These are phyloP conservation scores for Hofmannophila pseudospretella DNA, from an alignment of 2,888 invertebrate species.

Conservation along the genomic window DNA sequence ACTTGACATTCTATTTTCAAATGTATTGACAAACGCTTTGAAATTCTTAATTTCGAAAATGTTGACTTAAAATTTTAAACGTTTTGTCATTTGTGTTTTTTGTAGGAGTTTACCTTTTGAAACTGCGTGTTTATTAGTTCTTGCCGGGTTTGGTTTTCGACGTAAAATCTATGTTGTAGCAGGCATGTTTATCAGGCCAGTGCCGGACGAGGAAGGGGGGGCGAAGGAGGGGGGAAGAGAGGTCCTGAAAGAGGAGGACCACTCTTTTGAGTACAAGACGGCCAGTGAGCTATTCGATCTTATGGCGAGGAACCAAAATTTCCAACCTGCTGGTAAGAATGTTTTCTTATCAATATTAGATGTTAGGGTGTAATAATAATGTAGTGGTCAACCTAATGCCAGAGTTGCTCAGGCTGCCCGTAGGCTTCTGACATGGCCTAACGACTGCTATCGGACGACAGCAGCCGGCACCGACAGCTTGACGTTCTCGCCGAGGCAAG, in stretches of 20 bases:
- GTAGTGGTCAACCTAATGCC: no score
- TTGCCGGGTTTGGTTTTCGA: conserved; percentile 22
- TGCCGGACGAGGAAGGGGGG: conserved; percentile 35
- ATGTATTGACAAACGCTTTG: conserved; percentile 27
- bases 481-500: no score
- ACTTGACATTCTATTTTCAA: conserved; percentile 34
- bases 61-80: conserved; percentile 46
- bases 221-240: conserved; percentile 16
- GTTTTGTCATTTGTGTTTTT: conserved; percentile 44
- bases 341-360: no score
- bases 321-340: conserved; percentile 29
- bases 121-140: conserved; percentile 28
- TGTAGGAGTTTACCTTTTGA: conserved; percentile 32
- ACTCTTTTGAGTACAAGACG: conserved; percentile 38
- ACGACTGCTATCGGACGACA: no score
- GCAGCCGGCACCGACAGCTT: no score
- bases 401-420: no score
- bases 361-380: no score
- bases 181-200: conserved; percentile 52
- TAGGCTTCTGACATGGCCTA: no score
- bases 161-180: conserved; percentile 42
- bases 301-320: conserved; percentile 42
- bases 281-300: conserved; percentile 52
- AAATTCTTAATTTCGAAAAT: conserved; percentile 32
- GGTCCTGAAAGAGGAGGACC: conserved; percentile 13